Conservation (phyloP, 2,797 vertebrate genomes). For the Siniperca obscura region DNA sequence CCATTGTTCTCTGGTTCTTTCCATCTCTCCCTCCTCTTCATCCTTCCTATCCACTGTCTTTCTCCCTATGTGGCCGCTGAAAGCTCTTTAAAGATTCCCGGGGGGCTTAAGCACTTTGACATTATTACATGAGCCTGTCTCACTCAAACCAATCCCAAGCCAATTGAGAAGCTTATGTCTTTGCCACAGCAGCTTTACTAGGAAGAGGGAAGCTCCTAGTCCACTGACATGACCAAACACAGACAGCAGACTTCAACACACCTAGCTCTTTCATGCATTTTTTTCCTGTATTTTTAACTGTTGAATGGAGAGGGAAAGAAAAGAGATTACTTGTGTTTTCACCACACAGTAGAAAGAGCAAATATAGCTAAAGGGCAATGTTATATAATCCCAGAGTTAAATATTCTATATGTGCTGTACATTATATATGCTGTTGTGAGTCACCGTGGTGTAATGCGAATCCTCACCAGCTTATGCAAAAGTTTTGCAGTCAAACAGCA, state of each 20-base stretch:
- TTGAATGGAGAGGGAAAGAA: neutral
- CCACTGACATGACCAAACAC: slow-evolving; percentile 38
- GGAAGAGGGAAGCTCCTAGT: slow-evolving; percentile 50
- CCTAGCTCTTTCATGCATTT: slow-evolving; percentile 6
- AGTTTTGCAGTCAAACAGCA: slow-evolving; percentile 36
- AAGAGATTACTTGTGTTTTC: slow-evolving; percentile 21
- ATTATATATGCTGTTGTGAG: slow-evolving; percentile 33
- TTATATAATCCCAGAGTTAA: slow-evolving; percentile 41
- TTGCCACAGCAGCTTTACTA: slow-evolving; percentile 68
- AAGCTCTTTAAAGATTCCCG: slow-evolving; percentile 82
- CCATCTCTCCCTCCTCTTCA: slow-evolving; percentile 24
- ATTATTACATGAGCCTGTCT: slow-evolving; percentile 82
- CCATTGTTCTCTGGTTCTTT: slow-evolving; percentile 27
- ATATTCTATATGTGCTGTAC: slow-evolving; percentile 39
- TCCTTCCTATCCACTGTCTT: slow-evolving; percentile 13
- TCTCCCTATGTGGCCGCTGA: slow-evolving; percentile 64
- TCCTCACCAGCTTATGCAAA: slow-evolving; percentile 28
- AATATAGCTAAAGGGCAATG: slow-evolving; percentile 17
- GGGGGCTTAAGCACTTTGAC: slow-evolving; percentile 81
- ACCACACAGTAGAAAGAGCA: slow-evolving; percentile 3
- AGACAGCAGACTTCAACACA: slow-evolving; percentile 12
- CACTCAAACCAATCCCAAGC: slow-evolving; percentile 82
- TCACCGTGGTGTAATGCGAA: slow-evolving; percentile 20
- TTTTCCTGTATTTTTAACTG: neutral
- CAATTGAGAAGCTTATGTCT: slow-evolving; percentile 79